Base-by-base conservation (phyloP, 2,888 invertebrate species). In the Gastracanthus pulcherrimus region DNA sequence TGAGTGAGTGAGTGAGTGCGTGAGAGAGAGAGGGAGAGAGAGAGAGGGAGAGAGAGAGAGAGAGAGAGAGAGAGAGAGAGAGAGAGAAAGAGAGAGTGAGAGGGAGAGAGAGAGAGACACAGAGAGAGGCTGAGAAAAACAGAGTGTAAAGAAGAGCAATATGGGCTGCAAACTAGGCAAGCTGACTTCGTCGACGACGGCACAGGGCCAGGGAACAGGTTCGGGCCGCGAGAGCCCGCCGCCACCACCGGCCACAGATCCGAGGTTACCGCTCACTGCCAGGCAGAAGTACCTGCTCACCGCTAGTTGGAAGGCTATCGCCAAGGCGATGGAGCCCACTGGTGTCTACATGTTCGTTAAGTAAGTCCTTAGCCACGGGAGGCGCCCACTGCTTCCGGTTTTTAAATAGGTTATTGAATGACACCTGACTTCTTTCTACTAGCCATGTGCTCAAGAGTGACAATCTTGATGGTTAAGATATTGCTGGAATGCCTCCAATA, bases 251-350 rank as follows among this genome's bases (percentile, higher is more conserved):
- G 93, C 94, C 38, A 94, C 94, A 41, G 97, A 97, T 90, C 96
- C 96, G 0, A 92, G 96, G 87, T 93, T 97, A 83, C 97, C 97
- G 0, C 93, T 97, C 81, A 97, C 96, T 0, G 96, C 96, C 26
- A 95, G 96, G 89, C 97, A 98, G 93, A 97, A 96, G 92, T 98
- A 96, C 92, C 95, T 94, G 86, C 96, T 98, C 93, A 93, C 96
- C 84, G 97, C 97, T 1, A 97, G 97, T 13, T 98, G 98, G 98
- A 97, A 97, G 89, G 97, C 96, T 36, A 97, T 98, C 87, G 95
- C 96, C 85, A 94, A 97, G 85, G 97, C 97, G 16, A 96, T 97
- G 94, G 96, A 97, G 92, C 95, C 96, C 76, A 97, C 97, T 64
- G 97, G 97, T 71, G 95, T 97, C 86, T 95, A 95, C 92, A 98